Evolutionary conservation across 2,888 invertebrate species (phyloP).

Genomic region (Ryuthela nishihirai): DNA sequence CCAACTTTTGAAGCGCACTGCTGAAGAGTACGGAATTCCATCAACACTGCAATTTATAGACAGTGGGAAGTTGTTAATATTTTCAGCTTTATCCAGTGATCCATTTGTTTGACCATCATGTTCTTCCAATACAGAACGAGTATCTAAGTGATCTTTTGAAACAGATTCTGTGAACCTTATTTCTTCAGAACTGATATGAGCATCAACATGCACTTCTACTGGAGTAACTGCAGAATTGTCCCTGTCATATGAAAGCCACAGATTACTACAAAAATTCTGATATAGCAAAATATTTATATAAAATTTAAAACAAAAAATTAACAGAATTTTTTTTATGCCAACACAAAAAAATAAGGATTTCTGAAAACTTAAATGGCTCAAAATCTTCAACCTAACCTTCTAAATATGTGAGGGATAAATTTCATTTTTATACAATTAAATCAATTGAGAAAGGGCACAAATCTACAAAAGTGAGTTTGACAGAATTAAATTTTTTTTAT

Average conservation of each 20-base stretch:
- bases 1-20: constrained; percentile 14
- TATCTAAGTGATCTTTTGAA: background rate
- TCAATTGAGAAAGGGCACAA: too few relatives aligned
- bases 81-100: constrained; percentile 9
- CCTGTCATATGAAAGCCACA: background rate
- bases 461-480: too few relatives aligned
- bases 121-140: constrained; percentile 19
- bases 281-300: background rate
- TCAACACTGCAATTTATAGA: constrained; percentile 1
- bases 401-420: too few relatives aligned
- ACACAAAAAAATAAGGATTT: too few relatives aligned
- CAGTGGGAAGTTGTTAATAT: background rate
- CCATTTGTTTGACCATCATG: constrained; percentile 10
- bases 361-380: too few relatives aligned
- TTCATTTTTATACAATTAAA: too few relatives aligned
- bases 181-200: constrained; percentile 21
- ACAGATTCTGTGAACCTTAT: background rate
- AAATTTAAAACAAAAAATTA: background rate
- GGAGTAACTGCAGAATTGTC: constrained; percentile 36
- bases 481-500: too few relatives aligned
- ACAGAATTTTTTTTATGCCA: background rate
- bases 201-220: constrained; percentile 38
- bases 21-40: constrained; percentile 5
- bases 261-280: background rate
- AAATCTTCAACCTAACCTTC: too few relatives aligned